Evolutionary conservation across 2,113 vertebrate genomes (phyloP), one percentile per base, ranked within the genome.

Genomic region (Gymnarchus niloticus): DNA sequence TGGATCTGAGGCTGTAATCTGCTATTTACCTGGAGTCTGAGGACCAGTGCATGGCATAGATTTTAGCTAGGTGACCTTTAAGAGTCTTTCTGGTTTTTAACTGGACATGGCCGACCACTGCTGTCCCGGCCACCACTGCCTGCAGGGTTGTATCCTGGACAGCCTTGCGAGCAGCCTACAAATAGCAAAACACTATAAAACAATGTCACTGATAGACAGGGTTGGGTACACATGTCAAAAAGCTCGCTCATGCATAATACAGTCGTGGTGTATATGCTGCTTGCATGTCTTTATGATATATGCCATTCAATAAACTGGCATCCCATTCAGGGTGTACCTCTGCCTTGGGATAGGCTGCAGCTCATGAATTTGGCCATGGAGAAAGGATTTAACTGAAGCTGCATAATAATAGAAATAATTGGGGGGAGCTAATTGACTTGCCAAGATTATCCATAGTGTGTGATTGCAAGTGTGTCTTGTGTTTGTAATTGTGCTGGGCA

Each of bases 11-110:
- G n/a, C n/a, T n/a, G n/a, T n/a, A n/a, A 17, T 7, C 14, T 10
- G 33, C 41, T 73, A 41, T 37, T 91, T 81, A 95, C 95, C 91
- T 95, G 88, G 92, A 93, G 92, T 96, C 95, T 83, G 90, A 87
- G 17, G 88, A 17, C 95, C 95, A 96, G 85, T 96, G 95, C 93
- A 96, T 90, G 84, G 93, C 90, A 4, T 96, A 96, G 88, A 96
- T 96, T 91, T 96, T 96, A 83, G 94, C 95, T 91, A 95, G 89
- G 88, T 96, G 95, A 85, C 95, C 95, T 83, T 95, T 95, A 14
- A 96, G 92, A 0, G 87, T 93, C 90, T 92, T 94, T 87, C 95
- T 94, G 69, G 93, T 93, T 87, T 94, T 94, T 84, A 94, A 93
- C 88, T 96, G 95, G 77, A 96, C 91, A 1, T 92, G 89, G 6